Base-by-base conservation (phyloP, 2,888 invertebrate genomes). In the Parochlus steinenii region DNA sequence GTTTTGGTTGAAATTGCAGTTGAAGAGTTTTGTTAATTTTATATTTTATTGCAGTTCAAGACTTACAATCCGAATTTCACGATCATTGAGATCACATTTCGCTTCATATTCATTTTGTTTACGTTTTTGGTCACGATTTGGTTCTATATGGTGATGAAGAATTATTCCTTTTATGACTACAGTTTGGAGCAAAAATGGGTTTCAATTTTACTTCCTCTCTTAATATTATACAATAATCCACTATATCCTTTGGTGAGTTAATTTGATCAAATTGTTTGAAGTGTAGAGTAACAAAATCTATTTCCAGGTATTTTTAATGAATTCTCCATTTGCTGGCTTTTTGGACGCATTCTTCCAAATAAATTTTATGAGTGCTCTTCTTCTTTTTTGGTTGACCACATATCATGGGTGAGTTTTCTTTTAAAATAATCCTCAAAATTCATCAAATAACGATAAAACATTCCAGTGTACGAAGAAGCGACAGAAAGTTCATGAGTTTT, bases 121-220 rank as follows among this genome's bases (percentile, higher is more conserved):
- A 80, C 90, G 2, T 93, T 95, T 55, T 61, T 75, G 39, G 74
- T 85, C 23, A 78, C 83, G 46, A 87, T 87, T 53, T 86, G 89
- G 81, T 93, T 89, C 57, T 82, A 83, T 23, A 83, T 89, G 57
- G 74, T 80, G 0, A 62, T 97, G 44, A 67, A 87, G 45, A 83
- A 80, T 53, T 95, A 86, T 59, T 74, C 82, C 0, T 65, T 86
- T 27, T 71, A 77, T 46, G 90, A 93, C 56, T 97, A 93, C 95
- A 89, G 93, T 1, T 87, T 93, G 48, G 97, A 97, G 58, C 95
- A 97, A 54, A 89, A 85, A 56, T 97, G 95, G 95, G 73, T 93
- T 56, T 81, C 87, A 1, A 61, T 85, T 24, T 64, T 95, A 36
- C 62, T 95, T 45, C 90, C 92, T 2, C 61, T 90, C 16, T 64